Conservation (phyloP, 2,797 vertebrate species). For the Rhabdomys pumilio region DNA sequence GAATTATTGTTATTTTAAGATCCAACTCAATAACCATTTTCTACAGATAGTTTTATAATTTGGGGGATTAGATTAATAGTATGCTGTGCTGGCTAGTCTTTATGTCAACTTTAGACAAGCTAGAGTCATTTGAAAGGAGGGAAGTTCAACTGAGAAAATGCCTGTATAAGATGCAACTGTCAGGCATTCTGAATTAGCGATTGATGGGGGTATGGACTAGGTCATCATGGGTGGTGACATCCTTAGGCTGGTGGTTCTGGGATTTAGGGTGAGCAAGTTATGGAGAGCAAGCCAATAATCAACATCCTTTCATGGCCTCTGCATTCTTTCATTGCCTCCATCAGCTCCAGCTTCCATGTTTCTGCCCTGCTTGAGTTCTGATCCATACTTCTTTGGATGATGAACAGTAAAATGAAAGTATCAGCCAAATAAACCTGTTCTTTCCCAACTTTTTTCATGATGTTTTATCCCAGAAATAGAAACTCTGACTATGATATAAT, state of each 20-base stretch:
- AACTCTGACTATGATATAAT: neutral
- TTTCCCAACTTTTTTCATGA: neutral
- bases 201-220: too few relatives aligned
- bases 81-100: neutral
- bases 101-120: neutral
- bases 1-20: conserved; percentile 24
- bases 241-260: neutral
- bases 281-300: neutral
- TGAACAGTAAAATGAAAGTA: neutral
- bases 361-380: neutral
- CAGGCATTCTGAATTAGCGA: neutral
- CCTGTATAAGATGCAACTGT: neutral
- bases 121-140: neutral
- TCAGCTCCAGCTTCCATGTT: neutral
- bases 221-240: too few relatives aligned
- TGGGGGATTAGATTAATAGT: neutral
- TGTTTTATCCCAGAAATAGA: neutral
- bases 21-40: conserved; percentile 5
- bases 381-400: neutral
- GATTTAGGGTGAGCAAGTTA: neutral
- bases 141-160: neutral
- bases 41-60: conserved; percentile 30
- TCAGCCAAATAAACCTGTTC: neutral
- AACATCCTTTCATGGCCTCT: neutral
- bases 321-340: neutral